phyloP scores from a whole-genome alignment of 2,797 vertebrate genomes.

The Sciaenops ocellatus region DNA sequence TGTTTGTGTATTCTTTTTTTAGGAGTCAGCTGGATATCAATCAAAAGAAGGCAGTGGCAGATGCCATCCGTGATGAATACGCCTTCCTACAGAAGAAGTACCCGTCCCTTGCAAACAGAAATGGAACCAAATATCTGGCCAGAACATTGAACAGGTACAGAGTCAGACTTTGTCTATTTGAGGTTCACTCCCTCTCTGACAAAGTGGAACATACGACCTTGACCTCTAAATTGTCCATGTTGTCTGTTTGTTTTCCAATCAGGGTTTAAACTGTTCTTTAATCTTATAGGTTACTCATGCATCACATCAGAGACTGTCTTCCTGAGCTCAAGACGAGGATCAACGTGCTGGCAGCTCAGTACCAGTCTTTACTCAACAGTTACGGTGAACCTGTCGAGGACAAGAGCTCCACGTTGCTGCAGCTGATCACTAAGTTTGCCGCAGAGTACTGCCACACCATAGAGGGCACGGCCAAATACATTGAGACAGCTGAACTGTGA shows the following conservation, averaged over 20 bases:
- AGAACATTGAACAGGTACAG: constrained; percentile 95
- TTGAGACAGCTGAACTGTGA: constrained; percentile 97
- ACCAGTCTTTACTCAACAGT: constrained; percentile 95
- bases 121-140: constrained; percentile 97
- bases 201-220: neutral
- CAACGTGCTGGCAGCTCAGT: constrained; percentile 96
- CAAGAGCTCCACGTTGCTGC: constrained; percentile 94
- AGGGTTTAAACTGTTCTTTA: neutral
- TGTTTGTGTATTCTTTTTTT: constrained; percentile 22
- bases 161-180: neutral
- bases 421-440: constrained; percentile 99
- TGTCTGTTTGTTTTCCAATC: neutral
- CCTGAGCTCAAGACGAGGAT: constrained; percentile 98
- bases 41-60: constrained; percentile 93
- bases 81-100: constrained; percentile 98
- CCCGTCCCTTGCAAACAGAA: constrained; percentile 96
- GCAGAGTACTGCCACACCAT: constrained; percentile 99
- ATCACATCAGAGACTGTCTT: constrained; percentile 98
- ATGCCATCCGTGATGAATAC: constrained; percentile 95
- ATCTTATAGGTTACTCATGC: constrained; percentile 92
- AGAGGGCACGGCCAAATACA: constrained; percentile 99
- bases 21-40: constrained; percentile 99
- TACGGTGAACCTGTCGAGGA: constrained; percentile 97
- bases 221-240: neutral
- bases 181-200: neutral